Percentiles rank a stretch among this genome's conserved stretches.
Conservation (phyloP, 2,797 vertebrate genomes). For the Hirundo rustica region DNA sequence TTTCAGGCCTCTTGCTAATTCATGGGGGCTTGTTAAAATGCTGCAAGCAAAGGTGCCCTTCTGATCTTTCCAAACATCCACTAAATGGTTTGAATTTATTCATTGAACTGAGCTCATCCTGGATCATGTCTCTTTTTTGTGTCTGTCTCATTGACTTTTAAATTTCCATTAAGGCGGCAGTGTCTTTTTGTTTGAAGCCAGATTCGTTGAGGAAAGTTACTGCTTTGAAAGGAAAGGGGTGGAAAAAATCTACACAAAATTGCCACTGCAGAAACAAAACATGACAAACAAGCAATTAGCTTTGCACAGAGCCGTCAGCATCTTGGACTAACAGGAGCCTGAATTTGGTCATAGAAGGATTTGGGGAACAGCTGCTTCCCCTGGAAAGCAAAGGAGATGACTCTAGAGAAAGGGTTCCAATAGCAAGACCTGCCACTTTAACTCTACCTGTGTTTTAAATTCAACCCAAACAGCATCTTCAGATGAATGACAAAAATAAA, state of each 20-base stretch:
- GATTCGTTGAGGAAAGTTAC: constrained; percentile 34
- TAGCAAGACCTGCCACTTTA: not conserved
- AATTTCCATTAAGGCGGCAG: constrained; percentile 68
- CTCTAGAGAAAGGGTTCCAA: not conserved
- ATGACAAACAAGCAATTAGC: not conserved
- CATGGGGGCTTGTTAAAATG: constrained; percentile 71
- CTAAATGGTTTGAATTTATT: constrained; percentile 77
- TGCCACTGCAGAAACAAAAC: not conserved
- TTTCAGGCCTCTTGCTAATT: constrained; percentile 72
- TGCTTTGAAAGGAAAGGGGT: constrained; percentile 15
- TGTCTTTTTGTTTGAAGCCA: constrained; percentile 61
- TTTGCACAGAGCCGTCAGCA: not conserved
- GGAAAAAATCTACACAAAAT: not conserved
- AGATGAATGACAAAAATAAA: constrained; percentile 4
- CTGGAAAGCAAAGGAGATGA: not conserved
- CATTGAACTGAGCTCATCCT: constrained; percentile 70
- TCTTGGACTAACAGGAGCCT: not conserved
- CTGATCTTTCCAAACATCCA: constrained; percentile 73
- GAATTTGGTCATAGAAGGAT: not conserved
- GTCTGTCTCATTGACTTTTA: constrained; percentile 73
- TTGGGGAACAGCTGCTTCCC: not conserved
- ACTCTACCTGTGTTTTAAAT: not conserved
- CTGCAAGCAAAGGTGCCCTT: constrained; percentile 74
- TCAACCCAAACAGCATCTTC: not conserved
- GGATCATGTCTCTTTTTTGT: constrained; percentile 64